A percentile compares a stretch with the other conserved stretches of the same genome.
These are phyloP conservation scores for Stichopus horrens DNA, from an alignment of 53 echinoderm and acorn worm species.

Conservation along the genomic window DNA sequence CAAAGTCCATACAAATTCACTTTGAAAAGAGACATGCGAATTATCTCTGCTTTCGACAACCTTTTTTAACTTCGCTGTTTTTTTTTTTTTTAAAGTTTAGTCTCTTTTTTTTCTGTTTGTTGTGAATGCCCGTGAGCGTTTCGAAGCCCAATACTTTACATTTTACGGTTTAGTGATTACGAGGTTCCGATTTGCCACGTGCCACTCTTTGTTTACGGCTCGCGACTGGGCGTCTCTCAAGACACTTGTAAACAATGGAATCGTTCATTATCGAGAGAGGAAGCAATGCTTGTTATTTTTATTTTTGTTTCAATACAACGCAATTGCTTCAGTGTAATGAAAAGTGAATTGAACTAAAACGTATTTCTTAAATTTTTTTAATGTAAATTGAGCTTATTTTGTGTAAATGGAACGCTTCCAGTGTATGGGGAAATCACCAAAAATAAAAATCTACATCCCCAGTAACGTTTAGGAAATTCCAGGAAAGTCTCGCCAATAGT, in stretches of 20 bases:
- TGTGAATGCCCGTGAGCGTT: constrained; percentile 44
- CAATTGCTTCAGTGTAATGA: too few species aligned
- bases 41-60: constrained; percentile 39
- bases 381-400: too few species aligned
- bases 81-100: background rate
- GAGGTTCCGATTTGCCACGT: constrained; percentile 49
- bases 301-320: too few species aligned
- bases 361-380: too few species aligned
- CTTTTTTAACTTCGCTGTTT: constrained; percentile 29
- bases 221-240: constrained; percentile 35
- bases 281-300: background rate
- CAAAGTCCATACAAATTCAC: constrained; percentile 51
- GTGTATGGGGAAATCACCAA: too few species aligned
- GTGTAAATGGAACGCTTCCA: too few species aligned
- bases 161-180: constrained; percentile 45
- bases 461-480: too few species aligned
- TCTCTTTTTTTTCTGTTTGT: constrained; percentile 36
- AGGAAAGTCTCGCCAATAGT: too few species aligned
- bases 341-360: too few species aligned
- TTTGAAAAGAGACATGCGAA: constrained; percentile 43
- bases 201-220: constrained; percentile 49
- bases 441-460: too few species aligned
- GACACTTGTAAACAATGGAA: constrained; percentile 50
- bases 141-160: constrained; percentile 40
- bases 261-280: constrained; percentile 13